Evolutionary conservation across 2,888 invertebrate species (phyloP).

Genomic region (Endomychus coccineus): DNA sequence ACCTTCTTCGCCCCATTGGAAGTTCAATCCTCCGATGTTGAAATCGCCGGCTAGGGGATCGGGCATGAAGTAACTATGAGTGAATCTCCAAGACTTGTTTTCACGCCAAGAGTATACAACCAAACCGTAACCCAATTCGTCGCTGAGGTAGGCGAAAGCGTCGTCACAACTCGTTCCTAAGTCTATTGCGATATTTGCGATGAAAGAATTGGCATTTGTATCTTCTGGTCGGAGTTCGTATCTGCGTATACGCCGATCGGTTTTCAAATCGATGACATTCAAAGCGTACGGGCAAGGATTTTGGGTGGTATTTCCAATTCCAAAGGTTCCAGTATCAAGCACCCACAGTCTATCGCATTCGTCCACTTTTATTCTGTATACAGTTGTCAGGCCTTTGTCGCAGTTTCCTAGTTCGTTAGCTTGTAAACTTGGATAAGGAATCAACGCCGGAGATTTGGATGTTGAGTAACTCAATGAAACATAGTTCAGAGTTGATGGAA

Average conservation of each 20-base stretch:
- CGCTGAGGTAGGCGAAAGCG: conserved; percentile 71
- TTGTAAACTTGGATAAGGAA: conserved; percentile 70
- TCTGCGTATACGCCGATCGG: conserved; percentile 58
- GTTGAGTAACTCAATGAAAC: conserved; percentile 60
- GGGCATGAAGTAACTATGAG: conserved; percentile 72
- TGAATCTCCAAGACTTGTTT: conserved; percentile 73
- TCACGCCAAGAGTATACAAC: conserved; percentile 70
- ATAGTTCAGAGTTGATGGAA: conserved; percentile 75
- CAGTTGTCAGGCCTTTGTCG: conserved; percentile 65
- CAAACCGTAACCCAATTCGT: conserved; percentile 75
- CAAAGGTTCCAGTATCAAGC: conserved; percentile 74
- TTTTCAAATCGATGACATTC: conserved; percentile 68
- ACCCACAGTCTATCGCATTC: conserved; percentile 77
- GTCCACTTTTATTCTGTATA: conserved; percentile 72
- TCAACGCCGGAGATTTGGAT: conserved; percentile 64
- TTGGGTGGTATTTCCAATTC: conserved; percentile 66
- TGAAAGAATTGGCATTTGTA: conserved; percentile 69
- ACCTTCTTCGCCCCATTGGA: conserved; percentile 72
- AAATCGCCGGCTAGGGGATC: conserved; percentile 74
- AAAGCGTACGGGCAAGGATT: conserved; percentile 74
- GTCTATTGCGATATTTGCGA: conserved; percentile 81
- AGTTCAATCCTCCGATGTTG: conserved; percentile 71
- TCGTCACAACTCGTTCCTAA: conserved; percentile 67
- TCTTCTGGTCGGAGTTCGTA: conserved; percentile 66
- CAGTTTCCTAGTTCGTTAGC: conserved; percentile 72